Conservation (phyloP, 2,113 vertebrate genomes). For the Odontophorus gujanensis region DNA sequence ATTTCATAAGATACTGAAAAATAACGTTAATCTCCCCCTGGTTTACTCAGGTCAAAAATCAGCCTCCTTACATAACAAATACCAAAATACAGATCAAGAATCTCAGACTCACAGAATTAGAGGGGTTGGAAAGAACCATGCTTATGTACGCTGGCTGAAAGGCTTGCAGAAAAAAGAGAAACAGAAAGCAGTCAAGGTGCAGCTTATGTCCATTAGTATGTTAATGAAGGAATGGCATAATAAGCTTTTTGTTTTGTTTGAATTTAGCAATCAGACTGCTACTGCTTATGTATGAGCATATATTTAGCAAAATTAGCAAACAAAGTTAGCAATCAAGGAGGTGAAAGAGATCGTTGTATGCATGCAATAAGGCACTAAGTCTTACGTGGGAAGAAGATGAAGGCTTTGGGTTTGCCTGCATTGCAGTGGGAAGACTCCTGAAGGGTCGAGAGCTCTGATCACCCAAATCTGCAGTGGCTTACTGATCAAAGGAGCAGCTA, state of each 20-base stretch:
- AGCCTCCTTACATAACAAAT: background rate
- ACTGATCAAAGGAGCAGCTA: background rate
- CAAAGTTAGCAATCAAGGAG: background rate
- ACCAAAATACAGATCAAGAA: background rate
- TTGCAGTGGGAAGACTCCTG: background rate
- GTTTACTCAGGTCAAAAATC: background rate
- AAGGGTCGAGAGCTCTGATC: background rate
- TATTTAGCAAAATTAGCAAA: slow-evolving; percentile 15
- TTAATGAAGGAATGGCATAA: background rate
- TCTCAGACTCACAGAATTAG: no score
- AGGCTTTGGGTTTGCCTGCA: background rate
- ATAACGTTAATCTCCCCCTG: background rate
- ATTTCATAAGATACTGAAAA: background rate
- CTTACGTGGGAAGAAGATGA: background rate
- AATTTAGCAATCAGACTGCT: slow-evolving; percentile 3
- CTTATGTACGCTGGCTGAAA: background rate
- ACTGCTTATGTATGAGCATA: background rate
- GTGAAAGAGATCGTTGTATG: background rate
- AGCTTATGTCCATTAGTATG: background rate
- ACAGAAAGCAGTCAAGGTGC: background rate
- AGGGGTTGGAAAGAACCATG: background rate
- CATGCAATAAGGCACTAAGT: background rate
- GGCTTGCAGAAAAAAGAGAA: background rate
- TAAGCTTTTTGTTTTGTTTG: slow-evolving; percentile 4
- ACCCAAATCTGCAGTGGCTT: background rate